Percentiles rank a stretch among this genome's conserved stretches.
These are phyloP conservation scores for Pelusios castaneus DNA, from an alignment of 2,113 vertebrate genomes.

Conservation along the genomic window DNA sequence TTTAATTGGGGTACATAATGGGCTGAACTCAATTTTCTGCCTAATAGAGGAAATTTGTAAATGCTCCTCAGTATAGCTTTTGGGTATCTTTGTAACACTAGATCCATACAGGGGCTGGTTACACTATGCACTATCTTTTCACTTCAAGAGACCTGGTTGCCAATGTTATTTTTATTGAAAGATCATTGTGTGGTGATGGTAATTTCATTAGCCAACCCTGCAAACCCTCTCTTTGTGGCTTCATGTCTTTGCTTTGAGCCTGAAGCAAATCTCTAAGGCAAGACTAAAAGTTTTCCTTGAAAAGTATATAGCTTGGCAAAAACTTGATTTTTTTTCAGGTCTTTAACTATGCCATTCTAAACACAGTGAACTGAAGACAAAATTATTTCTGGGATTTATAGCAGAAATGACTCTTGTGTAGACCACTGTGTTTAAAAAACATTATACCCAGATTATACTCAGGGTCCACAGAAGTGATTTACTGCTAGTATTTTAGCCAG, in stretches of 20 bases:
- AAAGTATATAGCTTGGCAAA: background rate
- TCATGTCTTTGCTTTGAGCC: background rate
- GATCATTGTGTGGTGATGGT: background rate
- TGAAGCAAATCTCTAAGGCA: background rate
- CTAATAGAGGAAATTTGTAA: background rate
- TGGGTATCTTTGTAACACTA: background rate
- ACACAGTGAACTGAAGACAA: background rate
- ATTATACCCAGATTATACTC: background rate
- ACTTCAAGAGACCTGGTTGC: background rate
- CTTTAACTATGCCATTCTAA: background rate
- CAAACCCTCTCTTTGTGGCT: background rate
- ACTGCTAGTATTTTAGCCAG: background rate
- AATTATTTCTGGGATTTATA: background rate
- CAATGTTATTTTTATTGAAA: accelerated
- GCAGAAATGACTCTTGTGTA: background rate
- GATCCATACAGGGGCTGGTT: background rate
- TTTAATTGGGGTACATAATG: background rate
- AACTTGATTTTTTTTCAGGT: background rate
- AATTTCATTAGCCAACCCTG: background rate
- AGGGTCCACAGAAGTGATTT: background rate
- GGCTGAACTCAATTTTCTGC: background rate
- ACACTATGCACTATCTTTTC: background rate
- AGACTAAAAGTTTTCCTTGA: background rate
- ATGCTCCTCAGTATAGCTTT: background rate
- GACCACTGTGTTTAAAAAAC: background rate